Percentiles rank a stretch among this genome's conserved stretches.
Conservation (phyloP, 2,888 invertebrate genomes). For the Sepiola atlantica region DNA sequence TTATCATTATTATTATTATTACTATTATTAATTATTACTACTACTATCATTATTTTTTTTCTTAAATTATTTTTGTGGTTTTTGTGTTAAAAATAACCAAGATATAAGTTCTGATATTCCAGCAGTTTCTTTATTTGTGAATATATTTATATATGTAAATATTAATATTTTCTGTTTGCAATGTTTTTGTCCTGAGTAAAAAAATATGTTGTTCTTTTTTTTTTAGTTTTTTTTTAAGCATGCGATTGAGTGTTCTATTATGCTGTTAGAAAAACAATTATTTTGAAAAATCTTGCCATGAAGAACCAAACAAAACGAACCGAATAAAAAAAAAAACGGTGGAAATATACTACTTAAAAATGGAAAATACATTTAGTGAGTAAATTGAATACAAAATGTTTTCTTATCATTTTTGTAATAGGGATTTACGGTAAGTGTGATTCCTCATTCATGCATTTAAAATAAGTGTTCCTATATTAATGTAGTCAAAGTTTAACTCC, state of each 20-base stretch:
- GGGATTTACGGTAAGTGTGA: no score
- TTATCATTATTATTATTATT: not conserved
- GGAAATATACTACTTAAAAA: not conserved
- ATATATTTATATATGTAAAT: not conserved
- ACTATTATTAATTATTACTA: not conserved
- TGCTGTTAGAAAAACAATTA: not conserved
- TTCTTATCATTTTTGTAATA: not conserved
- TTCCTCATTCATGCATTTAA: no score
- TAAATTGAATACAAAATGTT: not conserved
- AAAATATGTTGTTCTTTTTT: not conserved
- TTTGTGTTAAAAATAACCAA: not conserved
- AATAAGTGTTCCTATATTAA: no score
- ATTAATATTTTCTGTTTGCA: constrained; percentile 19
- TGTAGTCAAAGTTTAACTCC: no score
- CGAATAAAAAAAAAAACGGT: not conserved
- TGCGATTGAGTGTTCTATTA: not conserved
- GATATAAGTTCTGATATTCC: not conserved
- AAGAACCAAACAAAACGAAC: not conserved
- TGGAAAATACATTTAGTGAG: not conserved
- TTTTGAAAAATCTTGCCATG: not conserved
- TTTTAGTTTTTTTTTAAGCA: constrained; percentile 9
- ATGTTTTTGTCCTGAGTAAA: not conserved
- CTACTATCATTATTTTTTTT: not conserved
- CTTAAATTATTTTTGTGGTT: not conserved
- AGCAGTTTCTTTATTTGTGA: not conserved